phyloP scores from a whole-genome alignment of 2,797 vertebrate species.

The Sebastes kiyomatsui region DNA sequence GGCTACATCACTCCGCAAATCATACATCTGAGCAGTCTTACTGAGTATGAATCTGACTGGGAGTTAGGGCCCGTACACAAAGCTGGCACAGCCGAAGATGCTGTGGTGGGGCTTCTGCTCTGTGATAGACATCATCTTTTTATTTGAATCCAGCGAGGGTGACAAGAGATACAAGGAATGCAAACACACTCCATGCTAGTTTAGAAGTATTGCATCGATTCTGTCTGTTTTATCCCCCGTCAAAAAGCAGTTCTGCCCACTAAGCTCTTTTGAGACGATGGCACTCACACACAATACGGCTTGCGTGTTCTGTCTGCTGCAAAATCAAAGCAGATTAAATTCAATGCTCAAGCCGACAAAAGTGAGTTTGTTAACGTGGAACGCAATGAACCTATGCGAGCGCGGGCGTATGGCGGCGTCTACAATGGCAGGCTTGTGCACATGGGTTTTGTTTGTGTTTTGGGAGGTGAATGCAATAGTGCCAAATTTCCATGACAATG shows the following conservation, averaged over 20 bases:
- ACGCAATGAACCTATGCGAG: slow-evolving; percentile 21
- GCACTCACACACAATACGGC: slow-evolving; percentile 54
- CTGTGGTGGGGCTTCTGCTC: slow-evolving; percentile 1
- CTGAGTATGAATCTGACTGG: slow-evolving; percentile 40
- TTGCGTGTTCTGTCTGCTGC: slow-evolving; percentile 48
- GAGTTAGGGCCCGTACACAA: slow-evolving; percentile 43
- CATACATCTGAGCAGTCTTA: slow-evolving; percentile 54
- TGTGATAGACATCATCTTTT: slow-evolving; percentile 51
- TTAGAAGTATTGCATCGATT: slow-evolving; percentile 56
- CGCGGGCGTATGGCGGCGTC: neutral
- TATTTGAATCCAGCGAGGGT: slow-evolving; percentile 46
- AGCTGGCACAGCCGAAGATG: slow-evolving; percentile 18
- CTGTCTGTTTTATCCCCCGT: slow-evolving; percentile 61
- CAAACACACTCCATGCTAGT: slow-evolving; percentile 46
- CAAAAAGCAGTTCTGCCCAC: slow-evolving; percentile 69
- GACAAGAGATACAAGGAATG: slow-evolving; percentile 24
- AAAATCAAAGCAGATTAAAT: slow-evolving; percentile 74
- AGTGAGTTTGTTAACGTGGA: slow-evolving; percentile 51
- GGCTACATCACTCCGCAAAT: slow-evolving; percentile 58
- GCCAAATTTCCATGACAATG: slow-evolving; percentile 68
- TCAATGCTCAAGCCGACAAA: slow-evolving; percentile 51
- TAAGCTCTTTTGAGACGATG: slow-evolving; percentile 67
- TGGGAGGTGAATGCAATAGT: slow-evolving; percentile 32
- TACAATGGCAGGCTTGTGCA: slow-evolving; percentile 12
- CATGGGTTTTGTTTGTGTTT: slow-evolving; percentile 29